phyloP scores from a whole-genome alignment of 2,797 vertebrate species.

The Halcyon chelicuti region DNA sequence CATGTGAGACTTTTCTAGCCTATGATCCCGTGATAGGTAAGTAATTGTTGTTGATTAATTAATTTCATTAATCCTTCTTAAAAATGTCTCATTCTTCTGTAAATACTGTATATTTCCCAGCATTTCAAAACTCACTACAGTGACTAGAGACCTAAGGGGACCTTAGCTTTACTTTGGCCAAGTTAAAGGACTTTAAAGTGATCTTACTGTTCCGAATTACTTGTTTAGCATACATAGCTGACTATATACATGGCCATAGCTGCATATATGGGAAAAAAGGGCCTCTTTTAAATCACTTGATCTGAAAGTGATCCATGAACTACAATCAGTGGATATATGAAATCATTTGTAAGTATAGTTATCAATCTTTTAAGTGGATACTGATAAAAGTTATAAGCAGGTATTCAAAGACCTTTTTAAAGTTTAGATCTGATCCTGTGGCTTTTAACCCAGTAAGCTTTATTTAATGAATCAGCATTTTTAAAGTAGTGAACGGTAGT shows the following conservation, averaged over 20 bases:
- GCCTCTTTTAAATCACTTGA: background rate
- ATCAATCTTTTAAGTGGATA: background rate
- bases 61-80: background rate
- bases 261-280: background rate
- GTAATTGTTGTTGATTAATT: background rate
- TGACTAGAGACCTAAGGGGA: background rate
- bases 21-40: accelerated
- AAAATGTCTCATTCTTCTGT: background rate
- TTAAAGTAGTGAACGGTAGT: background rate
- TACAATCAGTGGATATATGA: background rate
- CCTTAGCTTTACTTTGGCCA: background rate
- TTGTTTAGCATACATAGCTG: background rate
- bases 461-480: slow-evolving; percentile 46
- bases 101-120: background rate
- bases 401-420: background rate
- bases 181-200: background rate
- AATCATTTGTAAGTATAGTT: background rate
- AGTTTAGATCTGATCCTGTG: background rate
- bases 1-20: background rate
- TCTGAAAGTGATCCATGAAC: background rate
- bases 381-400: background rate
- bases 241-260: background rate
- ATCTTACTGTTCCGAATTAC: background rate
- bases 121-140: background rate
- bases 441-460: background rate